Evolutionary conservation across 2,113 vertebrate species (phyloP).

Genomic region (Leptobrachium ailaonicum): DNA sequence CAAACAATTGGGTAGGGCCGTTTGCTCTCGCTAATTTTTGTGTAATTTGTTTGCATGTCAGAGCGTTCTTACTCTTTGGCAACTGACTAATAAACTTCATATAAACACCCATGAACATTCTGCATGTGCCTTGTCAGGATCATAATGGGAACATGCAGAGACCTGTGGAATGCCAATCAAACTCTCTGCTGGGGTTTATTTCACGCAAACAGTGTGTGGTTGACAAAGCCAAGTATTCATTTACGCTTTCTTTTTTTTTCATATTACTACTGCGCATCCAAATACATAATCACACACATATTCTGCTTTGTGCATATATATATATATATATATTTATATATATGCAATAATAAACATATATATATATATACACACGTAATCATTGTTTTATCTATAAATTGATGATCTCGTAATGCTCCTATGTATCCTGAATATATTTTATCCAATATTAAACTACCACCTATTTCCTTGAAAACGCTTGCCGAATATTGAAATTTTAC

Average conservation of each 20-base stretch:
- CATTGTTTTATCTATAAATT: too few species aligned
- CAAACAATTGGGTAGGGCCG: slow-evolving; percentile 5
- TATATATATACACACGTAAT: too few species aligned
- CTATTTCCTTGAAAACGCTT: too few species aligned
- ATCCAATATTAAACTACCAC: too few species aligned
- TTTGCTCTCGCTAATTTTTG: slow-evolving; percentile 45
- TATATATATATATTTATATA: too few species aligned
- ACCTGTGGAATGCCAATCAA: slow-evolving; percentile 61
- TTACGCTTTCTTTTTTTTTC: not conserved
- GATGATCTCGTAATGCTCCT: too few species aligned
- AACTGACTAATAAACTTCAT: slow-evolving; percentile 62
- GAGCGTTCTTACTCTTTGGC: slow-evolving; percentile 31
- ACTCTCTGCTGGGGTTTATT: slow-evolving; percentile 54
- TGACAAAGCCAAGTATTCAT: slow-evolving; percentile 43
- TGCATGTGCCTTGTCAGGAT: slow-evolving; percentile 63
- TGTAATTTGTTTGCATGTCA: slow-evolving; percentile 36
- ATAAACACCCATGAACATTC: slow-evolving; percentile 65
- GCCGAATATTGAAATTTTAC: too few species aligned
- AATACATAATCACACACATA: not conserved
- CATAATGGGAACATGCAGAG: slow-evolving; percentile 66
- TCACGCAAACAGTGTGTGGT: slow-evolving; percentile 45
- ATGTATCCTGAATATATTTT: too few species aligned
- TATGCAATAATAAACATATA: too few species aligned
- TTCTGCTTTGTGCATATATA: too few species aligned
- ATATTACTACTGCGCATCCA: slow-evolving; percentile 3